Evolutionary conservation across 2,888 invertebrate species (phyloP).

Genomic region (Oligia fasciuncula): DNA sequence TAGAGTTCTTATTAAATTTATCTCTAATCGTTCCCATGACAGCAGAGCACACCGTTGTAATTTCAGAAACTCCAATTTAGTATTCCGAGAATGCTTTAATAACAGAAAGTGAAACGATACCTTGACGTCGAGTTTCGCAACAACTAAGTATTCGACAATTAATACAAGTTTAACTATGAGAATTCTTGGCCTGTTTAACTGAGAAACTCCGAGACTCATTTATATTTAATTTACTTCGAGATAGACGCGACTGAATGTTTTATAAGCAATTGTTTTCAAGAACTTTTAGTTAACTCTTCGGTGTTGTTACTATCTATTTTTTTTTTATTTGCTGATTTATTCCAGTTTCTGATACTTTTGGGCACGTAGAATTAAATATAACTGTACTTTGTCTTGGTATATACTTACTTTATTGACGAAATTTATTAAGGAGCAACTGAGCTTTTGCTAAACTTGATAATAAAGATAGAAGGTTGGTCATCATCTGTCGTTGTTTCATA

Average conservation of each 20-base stretch:
- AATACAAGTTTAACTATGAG: conserved; percentile 72
- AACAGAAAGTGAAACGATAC: conserved; percentile 62
- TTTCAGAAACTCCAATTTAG: conserved; percentile 45
- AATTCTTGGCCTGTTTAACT: conserved; percentile 68
- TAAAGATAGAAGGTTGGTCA: not conserved
- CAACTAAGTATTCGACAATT: conserved; percentile 68
- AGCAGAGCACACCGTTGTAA: conserved; percentile 23
- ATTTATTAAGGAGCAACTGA: not conserved
- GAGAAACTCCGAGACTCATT: conserved; percentile 66
- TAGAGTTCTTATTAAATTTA: conserved; percentile 4
- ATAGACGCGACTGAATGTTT: conserved; percentile 69
- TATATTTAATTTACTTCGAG: conserved; percentile 70
- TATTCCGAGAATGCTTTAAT: conserved; percentile 60
- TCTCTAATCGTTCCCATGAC: conserved; percentile 39
- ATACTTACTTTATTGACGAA: not conserved
- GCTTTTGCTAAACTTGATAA: not conserved
- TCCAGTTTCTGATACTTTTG: not conserved
- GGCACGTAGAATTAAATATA: not conserved
- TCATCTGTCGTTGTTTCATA: not conserved
- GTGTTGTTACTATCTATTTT: conserved; percentile 20
- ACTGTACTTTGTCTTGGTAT: not conserved
- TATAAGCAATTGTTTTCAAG: conserved; percentile 62
- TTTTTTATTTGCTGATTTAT: not conserved
- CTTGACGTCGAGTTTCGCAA: conserved; percentile 62
- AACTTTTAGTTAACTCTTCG: conserved; percentile 54